Conservation (phyloP, 2,113 vertebrate species). For the Jaculus jaculus region DNA sequence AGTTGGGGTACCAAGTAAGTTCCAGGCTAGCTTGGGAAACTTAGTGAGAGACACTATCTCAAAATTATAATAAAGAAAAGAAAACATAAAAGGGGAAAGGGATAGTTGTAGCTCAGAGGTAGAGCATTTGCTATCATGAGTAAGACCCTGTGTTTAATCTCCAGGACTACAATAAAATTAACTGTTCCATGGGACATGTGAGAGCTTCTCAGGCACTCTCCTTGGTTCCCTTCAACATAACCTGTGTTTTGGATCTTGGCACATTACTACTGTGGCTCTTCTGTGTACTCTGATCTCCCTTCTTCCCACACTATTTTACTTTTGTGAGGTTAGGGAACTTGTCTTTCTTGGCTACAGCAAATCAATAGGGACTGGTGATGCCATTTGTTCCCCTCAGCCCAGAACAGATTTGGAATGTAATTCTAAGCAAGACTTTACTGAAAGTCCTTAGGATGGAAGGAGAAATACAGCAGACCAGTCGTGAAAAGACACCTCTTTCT, state of each 20-base stretch:
- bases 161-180: neutral
- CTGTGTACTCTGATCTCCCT: neutral
- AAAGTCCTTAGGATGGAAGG: neutral
- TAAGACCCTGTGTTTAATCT: neutral
- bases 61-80: neutral
- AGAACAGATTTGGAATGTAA: neutral
- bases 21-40: neutral
- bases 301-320: rapidly evolving
- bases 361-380: neutral
- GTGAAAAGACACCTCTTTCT: neutral
- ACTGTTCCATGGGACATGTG: neutral
- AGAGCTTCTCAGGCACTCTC: neutral
- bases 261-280: neutral
- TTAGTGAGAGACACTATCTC: neutral
- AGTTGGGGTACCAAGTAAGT: neutral
- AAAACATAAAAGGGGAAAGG: neutral
- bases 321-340: neutral
- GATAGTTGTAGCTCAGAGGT: neutral
- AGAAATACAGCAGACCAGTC: neutral
- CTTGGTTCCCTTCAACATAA: neutral
- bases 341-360: neutral
- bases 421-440: neutral
- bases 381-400: neutral
- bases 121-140: neutral
- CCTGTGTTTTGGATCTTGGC: neutral